These are phyloP conservation scores for Bilobella aurantiaca DNA, from an alignment of 1,140 invertebrate species.

Conservation along the genomic window DNA sequence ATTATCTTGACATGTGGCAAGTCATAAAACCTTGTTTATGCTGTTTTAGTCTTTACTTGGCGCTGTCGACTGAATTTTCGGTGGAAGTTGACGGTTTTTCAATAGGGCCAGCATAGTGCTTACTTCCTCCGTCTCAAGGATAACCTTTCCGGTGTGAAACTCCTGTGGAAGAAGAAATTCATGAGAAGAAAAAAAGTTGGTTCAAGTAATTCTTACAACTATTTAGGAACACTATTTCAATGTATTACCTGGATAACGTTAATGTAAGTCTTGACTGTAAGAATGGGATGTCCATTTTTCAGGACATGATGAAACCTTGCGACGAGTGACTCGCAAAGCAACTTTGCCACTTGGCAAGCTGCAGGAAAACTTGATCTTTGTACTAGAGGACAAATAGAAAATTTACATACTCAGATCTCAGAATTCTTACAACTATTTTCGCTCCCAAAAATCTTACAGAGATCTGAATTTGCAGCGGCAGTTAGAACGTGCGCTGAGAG, in stretches of 20 bases:
- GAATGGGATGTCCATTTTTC: constrained; percentile 22
- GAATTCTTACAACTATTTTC: neutral
- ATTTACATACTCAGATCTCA: constrained; percentile 7
- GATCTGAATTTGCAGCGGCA: constrained; percentile 20
- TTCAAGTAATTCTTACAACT: neutral
- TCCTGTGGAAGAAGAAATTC: constrained; percentile 23
- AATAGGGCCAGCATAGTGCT: constrained; percentile 27
- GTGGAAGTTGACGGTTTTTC: constrained; percentile 26
- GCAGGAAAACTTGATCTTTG: constrained; percentile 27
- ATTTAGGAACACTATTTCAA: too few relatives aligned
- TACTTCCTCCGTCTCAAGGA: constrained; percentile 26
- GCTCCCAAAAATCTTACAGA: constrained; percentile 16
- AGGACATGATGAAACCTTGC: constrained; percentile 23
- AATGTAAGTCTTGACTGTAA: constrained; percentile 28
- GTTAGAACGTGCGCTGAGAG: constrained; percentile 32
- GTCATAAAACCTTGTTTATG: neutral
- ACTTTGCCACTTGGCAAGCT: constrained; percentile 26
- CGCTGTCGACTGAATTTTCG: constrained; percentile 27
- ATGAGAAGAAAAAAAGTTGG: too few relatives aligned
- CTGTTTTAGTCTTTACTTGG: constrained; percentile 33
- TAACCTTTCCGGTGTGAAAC: constrained; percentile 28
- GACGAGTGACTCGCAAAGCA: constrained; percentile 28
- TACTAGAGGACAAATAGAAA: constrained; percentile 17
- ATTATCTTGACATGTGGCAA: neutral
- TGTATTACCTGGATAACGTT: constrained; percentile 28